Evolutionary conservation across 2,888 invertebrate species (phyloP), one percentile per base, ranked within the genome.

Genomic region (Protonemura montana): DNA sequence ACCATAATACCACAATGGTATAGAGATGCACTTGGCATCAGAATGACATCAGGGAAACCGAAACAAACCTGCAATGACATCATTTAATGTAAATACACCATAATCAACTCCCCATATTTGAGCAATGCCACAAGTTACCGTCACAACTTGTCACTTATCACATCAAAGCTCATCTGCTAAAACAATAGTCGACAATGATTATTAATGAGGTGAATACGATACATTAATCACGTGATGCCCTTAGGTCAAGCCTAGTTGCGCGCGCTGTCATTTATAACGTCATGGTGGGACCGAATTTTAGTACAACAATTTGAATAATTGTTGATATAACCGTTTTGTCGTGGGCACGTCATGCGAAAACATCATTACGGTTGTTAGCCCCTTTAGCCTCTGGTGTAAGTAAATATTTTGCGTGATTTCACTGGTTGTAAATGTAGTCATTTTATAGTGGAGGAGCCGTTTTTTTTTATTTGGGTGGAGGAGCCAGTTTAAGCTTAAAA

Each of bases 1-100:
- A 59, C 59, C 59, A 59, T 59, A 59, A 59, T 59, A 59, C 59
- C 59, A 59, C 59, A 59, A 59, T 59, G 59, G 59, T 59, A 59
- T 59, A 59, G 59, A 2, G 59, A 59, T 59, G 59, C 59, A 59
- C 59, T 59, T 59, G 59, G 59, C 59, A 59, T 59, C 21, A 59
- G 13, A 59, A 59, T 59, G 59, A 59, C 59, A 59, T 2, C 59
- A 21, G 7, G 59, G 16, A 59, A 59, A 59, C 59, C 59, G 59
- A 59, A 59, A 59, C 59, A 59, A 59, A 59, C 59, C 35, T 35
- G 35, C 59, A 59, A 59, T 59, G 59, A 59, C 59, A 59, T 59
- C 21, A 59, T 59, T 59, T 59, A 59, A 59, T 59, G 59, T 59
- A 59, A 59, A 59, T 59, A 59, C 59, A 21, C 59, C 59, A 59